Conservation (phyloP, 2,888 invertebrate species). For the Lithophane socia region DNA sequence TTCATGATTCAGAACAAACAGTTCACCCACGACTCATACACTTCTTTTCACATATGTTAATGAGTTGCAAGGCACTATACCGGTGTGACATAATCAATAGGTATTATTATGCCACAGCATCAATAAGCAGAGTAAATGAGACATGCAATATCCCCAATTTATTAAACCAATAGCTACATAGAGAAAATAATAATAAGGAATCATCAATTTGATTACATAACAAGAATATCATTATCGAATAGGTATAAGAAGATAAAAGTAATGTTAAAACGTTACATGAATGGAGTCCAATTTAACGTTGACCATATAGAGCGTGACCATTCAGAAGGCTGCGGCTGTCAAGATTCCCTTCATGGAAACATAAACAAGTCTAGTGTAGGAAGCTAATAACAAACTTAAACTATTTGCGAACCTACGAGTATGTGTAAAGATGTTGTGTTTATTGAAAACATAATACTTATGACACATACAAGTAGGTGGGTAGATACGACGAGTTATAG, state of each 20-base stretch:
- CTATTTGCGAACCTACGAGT: constrained; percentile 25
- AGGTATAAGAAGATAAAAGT: neutral
- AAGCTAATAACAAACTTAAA: constrained; percentile 35
- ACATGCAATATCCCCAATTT: neutral
- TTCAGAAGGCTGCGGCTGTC: constrained; percentile 70
- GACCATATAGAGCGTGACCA: constrained; percentile 74
- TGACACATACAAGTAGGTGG: neutral
- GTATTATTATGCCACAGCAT: constrained; percentile 17
- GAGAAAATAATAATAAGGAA: neutral
- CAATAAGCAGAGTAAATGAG: neutral
- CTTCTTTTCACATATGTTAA: constrained; percentile 57
- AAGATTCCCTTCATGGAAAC: constrained; percentile 70
- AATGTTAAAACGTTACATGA: constrained; percentile 34
- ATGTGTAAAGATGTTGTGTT: constrained; percentile 3
- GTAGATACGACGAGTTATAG: neutral
- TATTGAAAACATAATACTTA: neutral
- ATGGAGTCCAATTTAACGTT: constrained; percentile 47
- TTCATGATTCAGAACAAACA: constrained; percentile 71
- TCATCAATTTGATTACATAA: constrained; percentile 2
- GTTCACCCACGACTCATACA: constrained; percentile 76
- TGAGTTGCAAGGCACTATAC: constrained; percentile 60
- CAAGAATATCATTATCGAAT: neutral
- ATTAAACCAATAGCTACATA: neutral
- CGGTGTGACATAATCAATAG: constrained; percentile 14
- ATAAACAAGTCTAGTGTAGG: constrained; percentile 57